phyloP scores from a whole-genome alignment of 2,888 invertebrate genomes.

The Acrobeloides nanus region DNA sequence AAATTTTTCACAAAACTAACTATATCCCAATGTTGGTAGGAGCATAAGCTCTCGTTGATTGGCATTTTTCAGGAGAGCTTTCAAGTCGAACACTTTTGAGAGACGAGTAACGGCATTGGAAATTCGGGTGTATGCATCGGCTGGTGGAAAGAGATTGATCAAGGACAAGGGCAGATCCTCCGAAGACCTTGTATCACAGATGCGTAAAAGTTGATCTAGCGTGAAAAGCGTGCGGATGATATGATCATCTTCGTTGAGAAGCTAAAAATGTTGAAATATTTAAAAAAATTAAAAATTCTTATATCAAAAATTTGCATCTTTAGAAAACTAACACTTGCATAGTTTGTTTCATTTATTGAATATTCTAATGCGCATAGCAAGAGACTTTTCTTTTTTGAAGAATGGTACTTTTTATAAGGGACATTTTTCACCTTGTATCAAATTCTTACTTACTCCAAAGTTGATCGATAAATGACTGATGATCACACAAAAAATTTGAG shows the following conservation, averaged over 20 bases:
- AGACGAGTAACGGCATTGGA: constrained; percentile 11
- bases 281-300: background rate
- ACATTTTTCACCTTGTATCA: too few relatives aligned
- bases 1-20: constrained; percentile 9
- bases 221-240: constrained; percentile 24
- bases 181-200: constrained; percentile 16
- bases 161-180: constrained; percentile 13
- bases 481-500: too few relatives aligned
- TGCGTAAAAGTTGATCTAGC: constrained; percentile 24
- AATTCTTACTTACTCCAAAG: too few relatives aligned
- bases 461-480: too few relatives aligned
- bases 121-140: constrained; percentile 2
- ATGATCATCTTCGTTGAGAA: constrained; percentile 19
- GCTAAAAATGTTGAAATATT: constrained; percentile 11
- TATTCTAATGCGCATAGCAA: too few relatives aligned
- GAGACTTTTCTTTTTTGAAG: too few relatives aligned
- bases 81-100: constrained; percentile 17
- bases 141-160: constrained; percentile 12
- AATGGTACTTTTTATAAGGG: too few relatives aligned
- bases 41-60: constrained; percentile 20
- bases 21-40: constrained; percentile 18
- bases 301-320: background rate
- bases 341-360: too few relatives aligned
- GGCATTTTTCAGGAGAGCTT: constrained; percentile 18
- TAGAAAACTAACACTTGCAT: background rate